Evolutionary conservation across 2,888 invertebrate genomes (phyloP).

Genomic region (Drosophila ezoana): DNA sequence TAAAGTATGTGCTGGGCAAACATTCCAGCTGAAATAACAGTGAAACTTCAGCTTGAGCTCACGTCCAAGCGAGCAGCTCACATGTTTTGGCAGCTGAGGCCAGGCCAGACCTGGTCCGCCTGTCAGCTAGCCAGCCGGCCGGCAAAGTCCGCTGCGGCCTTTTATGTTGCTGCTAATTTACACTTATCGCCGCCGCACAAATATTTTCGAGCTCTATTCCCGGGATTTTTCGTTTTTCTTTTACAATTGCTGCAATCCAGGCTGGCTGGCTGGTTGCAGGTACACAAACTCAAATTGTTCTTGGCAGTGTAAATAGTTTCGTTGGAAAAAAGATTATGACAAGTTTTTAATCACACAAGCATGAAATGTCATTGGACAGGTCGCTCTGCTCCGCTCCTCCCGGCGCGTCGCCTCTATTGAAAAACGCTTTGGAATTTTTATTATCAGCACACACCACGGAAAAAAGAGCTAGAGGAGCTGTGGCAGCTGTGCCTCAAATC

Average conservation of each 20-base stretch:
- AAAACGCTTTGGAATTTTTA: slow-evolving; percentile 78
- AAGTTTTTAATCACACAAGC: slow-evolving; percentile 71
- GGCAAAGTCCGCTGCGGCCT: slow-evolving; percentile 32
- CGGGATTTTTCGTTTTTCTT: slow-evolving; percentile 53
- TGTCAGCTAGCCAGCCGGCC: slow-evolving; percentile 25
- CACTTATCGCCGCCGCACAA: slow-evolving; percentile 58
- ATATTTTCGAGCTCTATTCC: slow-evolving; percentile 49
- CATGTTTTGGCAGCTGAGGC: slow-evolving; percentile 1
- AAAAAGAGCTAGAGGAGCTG: slow-evolving; percentile 12
- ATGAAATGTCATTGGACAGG: slow-evolving; percentile 30
- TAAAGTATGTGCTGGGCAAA: slow-evolving; percentile 27
- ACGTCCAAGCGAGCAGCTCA: slow-evolving; percentile 18
- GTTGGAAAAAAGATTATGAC: slow-evolving; percentile 75
- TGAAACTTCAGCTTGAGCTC: slow-evolving; percentile 49
- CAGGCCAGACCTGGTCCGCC: not conserved
- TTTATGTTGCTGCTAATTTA: slow-evolving; percentile 65
- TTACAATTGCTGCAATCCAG: slow-evolving; percentile 46
- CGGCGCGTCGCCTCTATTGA: slow-evolving; percentile 52
- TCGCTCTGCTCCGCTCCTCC: slow-evolving; percentile 3
- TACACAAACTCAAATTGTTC: slow-evolving; percentile 44
- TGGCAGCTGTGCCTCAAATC: slow-evolving; percentile 7
- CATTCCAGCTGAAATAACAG: slow-evolving; percentile 54
- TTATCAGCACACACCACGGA: slow-evolving; percentile 46
- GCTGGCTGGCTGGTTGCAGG: slow-evolving; percentile 46
- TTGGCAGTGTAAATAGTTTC: slow-evolving; percentile 70